These are phyloP conservation scores for Argyrosomus regius DNA, from an alignment of 2,797 vertebrate species.

Conservation along the genomic window DNA sequence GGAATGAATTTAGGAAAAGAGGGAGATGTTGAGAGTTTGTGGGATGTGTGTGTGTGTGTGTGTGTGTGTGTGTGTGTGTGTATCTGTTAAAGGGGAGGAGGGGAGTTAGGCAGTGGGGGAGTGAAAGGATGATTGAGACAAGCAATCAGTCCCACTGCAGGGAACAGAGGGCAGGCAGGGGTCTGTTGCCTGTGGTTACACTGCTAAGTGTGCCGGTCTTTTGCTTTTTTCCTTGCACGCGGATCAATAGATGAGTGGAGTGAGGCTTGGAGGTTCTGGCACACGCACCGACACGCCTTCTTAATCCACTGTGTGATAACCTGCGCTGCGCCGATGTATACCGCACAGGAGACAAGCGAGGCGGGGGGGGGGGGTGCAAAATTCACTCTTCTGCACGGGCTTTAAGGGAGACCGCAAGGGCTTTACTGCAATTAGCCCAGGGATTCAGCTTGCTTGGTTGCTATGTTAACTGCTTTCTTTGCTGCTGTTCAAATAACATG, in stretches of 20 bases:
- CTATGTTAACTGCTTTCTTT: constrained; percentile 56
- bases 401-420: background rate
- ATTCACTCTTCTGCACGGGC: constrained; percentile 24
- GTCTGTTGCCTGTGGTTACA: constrained; percentile 75
- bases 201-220: constrained; percentile 71
- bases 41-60: constrained; percentile 39
- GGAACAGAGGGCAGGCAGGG: constrained; percentile 73
- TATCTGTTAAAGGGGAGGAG: constrained; percentile 26
- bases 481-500: constrained; percentile 35
- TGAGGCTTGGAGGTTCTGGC: constrained; percentile 64
- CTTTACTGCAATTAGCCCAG: constrained; percentile 54
- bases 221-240: constrained; percentile 42
- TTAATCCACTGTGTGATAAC: constrained; percentile 78
- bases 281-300: constrained; percentile 68
- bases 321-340: constrained; percentile 55
- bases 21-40: constrained; percentile 36
- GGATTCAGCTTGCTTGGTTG: constrained; percentile 48
- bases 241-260: constrained; percentile 78
- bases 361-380: constrained; percentile 26
- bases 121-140: constrained; percentile 81
- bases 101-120: constrained; percentile 16
- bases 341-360: constrained; percentile 36
- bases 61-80: constrained; percentile 40
- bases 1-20: constrained; percentile 47
- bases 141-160: constrained; percentile 81